Percentiles rank a stretch among this genome's conserved stretches.
phyloP scores from a whole-genome alignment of 2,888 invertebrate genomes.

The Cordilura impudica region DNA sequence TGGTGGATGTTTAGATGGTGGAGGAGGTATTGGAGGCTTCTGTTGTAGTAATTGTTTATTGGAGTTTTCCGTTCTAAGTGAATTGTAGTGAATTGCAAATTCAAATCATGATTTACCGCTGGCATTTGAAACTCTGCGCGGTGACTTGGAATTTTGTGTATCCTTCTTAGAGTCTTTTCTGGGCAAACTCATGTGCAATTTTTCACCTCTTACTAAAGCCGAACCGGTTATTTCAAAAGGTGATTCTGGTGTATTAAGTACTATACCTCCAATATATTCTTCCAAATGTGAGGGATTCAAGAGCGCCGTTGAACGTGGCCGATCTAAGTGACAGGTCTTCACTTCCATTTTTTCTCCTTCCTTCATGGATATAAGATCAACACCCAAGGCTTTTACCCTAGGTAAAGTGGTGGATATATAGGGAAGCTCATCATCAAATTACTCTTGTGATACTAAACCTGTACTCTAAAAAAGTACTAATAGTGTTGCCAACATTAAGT shows the following conservation, averaged over 20 bases:
- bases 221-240: conserved; percentile 60
- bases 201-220: conserved; percentile 79
- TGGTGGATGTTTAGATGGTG: conserved; percentile 51
- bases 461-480: too few relatives aligned
- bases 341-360: conserved; percentile 82
- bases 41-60: conserved; percentile 69
- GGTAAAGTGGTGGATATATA: conserved; percentile 93
- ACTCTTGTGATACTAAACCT: conserved; percentile 88
- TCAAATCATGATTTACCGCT: conserved; percentile 81
- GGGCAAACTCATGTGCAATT: conserved; percentile 85
- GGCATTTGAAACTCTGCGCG: conserved; percentile 78
- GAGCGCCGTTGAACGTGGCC: conserved; percentile 87
- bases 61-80: conserved; percentile 73
- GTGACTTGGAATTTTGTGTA: conserved; percentile 79
- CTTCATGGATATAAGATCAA: conserved; percentile 89
- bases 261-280: conserved; percentile 81
- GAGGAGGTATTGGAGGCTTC: conserved; percentile 38
- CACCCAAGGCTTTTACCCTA: conserved; percentile 88
- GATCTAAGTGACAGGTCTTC: conserved; percentile 85
- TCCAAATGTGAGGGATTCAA: conserved; percentile 85
- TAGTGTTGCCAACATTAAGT: too few relatives aligned
- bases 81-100: conserved; percentile 80
- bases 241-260: conserved; percentile 70
- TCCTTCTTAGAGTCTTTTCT: conserved; percentile 79
- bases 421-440: conserved; percentile 91